These are phyloP conservation scores for Limnothrissa miodon DNA, from an alignment of 2,113 vertebrate species.

Conservation along the genomic window DNA sequence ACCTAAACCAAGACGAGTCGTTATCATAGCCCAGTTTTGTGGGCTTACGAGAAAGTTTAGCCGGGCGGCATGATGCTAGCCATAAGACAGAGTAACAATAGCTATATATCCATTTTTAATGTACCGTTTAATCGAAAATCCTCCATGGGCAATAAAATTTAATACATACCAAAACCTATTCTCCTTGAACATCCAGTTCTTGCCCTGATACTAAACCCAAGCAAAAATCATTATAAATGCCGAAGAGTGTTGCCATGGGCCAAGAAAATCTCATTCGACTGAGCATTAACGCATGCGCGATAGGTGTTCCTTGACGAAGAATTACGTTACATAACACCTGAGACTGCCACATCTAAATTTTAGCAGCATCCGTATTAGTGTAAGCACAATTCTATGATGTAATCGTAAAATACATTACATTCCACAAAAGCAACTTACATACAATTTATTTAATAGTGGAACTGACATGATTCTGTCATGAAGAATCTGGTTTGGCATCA, in stretches of 20 bases:
- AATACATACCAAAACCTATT: not conserved
- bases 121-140: not conserved
- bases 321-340: not conserved
- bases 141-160: not conserved
- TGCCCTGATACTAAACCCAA: not conserved
- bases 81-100: not conserved
- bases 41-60: not conserved
- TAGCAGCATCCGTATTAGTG: no score
- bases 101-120: not conserved
- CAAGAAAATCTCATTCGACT: not conserved
- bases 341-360: not conserved
- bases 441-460: not conserved
- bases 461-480: not conserved
- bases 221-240: not conserved
- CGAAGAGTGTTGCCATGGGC: not conserved
- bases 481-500: slow-evolving; percentile 53
- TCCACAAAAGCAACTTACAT: not conserved
- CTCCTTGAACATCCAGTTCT: not conserved
- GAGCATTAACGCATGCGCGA: not conserved
- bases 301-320: not conserved
- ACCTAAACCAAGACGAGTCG: not conserved
- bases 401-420: not conserved
- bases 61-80: not conserved
- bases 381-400: not conserved
- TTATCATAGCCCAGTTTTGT: not conserved